Evolutionary conservation across 2,797 vertebrate species (phyloP), one percentile per base, ranked within the genome.

Genomic region (Spheniscus humboldti): DNA sequence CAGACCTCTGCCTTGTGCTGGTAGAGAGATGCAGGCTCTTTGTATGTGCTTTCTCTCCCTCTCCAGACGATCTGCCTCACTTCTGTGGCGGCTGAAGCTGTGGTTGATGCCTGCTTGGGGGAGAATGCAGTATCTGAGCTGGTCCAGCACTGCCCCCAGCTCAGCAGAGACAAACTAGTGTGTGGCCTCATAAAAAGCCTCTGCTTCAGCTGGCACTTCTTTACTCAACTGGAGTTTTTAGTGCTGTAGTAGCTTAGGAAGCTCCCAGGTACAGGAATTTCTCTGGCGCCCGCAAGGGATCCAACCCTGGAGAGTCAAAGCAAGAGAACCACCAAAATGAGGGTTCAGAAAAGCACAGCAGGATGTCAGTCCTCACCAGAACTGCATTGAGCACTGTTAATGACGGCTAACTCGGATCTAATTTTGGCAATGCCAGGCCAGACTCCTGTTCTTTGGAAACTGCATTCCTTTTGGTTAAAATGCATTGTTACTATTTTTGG

Each of bases 311-410:
- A 88, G 41, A 5, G 27, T 41, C 7, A n/a, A 56, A 43, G 66
- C 62, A 48, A 39, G 50, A 64, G 33, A 56, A 18, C 5, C 37
- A 39, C 27, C 1, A 1, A 37, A 78, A 35, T 3, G 35, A 66
- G 14, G 11, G 25, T 15, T 88, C 28, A 19, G 52, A 71, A 78
- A n/a, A 53, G 47, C 43, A 33, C 13, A 30, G 50, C 18, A 33
- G 52, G 22, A 6, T 27, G 24, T 63, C 48, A 11, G 48, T 15
- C 12, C n/a, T 59, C n/a, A 3, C 48, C 73, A 41, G 24, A 73
- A 23, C 28, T 48, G 24, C 47, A 13, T 4, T 0, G 0, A 33
- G 22, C 39, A 3, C 39, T 69, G 41, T 24, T 67, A 1, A 1
- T 7, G 37, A 6, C 1, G 3, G n/a, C 43, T 66, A 67, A 4